Percentiles rank a stretch among this genome's conserved stretches.
Conservation (phyloP, 2,113 vertebrate species). For the Cariama cristata region DNA sequence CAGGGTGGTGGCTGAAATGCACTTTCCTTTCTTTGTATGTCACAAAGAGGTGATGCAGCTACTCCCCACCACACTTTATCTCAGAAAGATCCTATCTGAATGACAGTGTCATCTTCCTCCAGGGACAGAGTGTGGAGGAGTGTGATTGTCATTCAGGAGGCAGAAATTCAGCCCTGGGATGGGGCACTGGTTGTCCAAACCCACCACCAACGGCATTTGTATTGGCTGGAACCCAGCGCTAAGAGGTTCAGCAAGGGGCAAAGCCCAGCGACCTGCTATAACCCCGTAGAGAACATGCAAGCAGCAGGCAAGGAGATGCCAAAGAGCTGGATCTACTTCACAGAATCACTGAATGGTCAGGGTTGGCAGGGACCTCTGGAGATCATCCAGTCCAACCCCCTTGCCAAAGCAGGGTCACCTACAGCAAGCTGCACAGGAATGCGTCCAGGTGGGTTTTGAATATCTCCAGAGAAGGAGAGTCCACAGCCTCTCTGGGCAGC, state of each 20-base stretch:
- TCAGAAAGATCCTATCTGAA: neutral
- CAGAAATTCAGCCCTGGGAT: neutral
- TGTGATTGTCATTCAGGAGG: neutral
- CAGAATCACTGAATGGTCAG: too few relatives aligned
- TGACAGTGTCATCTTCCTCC: neutral
- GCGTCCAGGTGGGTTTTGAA: too few relatives aligned
- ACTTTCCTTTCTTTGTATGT: neutral
- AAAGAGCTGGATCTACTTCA: neutral
- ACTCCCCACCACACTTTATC: fast-evolving
- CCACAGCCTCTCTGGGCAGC: too few relatives aligned
- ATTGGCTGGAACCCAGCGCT: neutral
- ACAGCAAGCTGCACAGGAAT: too few relatives aligned
- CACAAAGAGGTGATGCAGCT: neutral
- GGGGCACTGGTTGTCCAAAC: neutral
- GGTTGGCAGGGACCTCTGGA: too few relatives aligned
- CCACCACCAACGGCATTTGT: neutral
- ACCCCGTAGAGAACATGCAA: neutral
- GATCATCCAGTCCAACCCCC: too few relatives aligned
- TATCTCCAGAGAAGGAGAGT: too few relatives aligned
- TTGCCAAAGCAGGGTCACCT: too few relatives aligned
- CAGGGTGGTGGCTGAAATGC: neutral
- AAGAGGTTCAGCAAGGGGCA: fast-evolving
- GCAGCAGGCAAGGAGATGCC: neutral
- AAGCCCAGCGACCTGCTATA: neutral
- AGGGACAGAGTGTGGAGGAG: neutral